Evolutionary conservation across 1,140 invertebrate genomes (phyloP).

Genomic region (Zaprionus tsacasi): DNA sequence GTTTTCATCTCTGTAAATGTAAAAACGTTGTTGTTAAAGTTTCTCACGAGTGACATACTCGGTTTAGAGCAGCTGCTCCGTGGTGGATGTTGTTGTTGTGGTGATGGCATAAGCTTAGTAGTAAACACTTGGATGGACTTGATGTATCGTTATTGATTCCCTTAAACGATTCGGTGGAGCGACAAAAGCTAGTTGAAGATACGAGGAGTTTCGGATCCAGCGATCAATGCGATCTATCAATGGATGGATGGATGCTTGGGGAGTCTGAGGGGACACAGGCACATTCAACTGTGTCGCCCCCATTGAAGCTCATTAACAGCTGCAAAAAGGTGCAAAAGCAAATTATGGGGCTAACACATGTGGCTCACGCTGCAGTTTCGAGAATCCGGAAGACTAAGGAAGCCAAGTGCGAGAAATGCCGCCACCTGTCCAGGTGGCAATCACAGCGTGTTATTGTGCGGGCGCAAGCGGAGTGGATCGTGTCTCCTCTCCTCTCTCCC

Average conservation of each 20-base stretch:
- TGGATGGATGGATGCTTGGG: constrained; percentile 1
- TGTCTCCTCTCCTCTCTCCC: constrained; percentile 1
- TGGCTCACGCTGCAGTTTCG: constrained; percentile 52
- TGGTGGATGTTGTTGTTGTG: constrained; percentile 56
- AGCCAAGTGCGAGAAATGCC: background rate
- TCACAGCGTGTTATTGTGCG: constrained; percentile 5
- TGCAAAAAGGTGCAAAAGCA: constrained; percentile 61
- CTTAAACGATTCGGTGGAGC: constrained; percentile 73
- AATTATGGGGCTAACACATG: constrained; percentile 32
- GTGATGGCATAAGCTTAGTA: constrained; percentile 28
- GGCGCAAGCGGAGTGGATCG: constrained; percentile 1
- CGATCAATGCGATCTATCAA: background rate
- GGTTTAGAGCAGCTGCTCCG: background rate
- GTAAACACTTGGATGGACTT: constrained; percentile 62
- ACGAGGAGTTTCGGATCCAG: constrained; percentile 23
- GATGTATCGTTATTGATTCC: constrained; percentile 80
- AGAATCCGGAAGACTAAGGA: constrained; percentile 14
- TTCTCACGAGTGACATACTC: background rate
- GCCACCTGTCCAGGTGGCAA: background rate
- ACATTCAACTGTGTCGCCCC: constrained; percentile 48
- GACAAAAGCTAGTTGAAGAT: constrained; percentile 32
- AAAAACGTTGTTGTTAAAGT: constrained; percentile 51
- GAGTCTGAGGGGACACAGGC: constrained; percentile 44
- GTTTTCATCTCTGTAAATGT: constrained; percentile 55
- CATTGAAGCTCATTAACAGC: constrained; percentile 22